phyloP scores from a whole-genome alignment of 2,888 invertebrate genomes.

The Dusona sp. region DNA sequence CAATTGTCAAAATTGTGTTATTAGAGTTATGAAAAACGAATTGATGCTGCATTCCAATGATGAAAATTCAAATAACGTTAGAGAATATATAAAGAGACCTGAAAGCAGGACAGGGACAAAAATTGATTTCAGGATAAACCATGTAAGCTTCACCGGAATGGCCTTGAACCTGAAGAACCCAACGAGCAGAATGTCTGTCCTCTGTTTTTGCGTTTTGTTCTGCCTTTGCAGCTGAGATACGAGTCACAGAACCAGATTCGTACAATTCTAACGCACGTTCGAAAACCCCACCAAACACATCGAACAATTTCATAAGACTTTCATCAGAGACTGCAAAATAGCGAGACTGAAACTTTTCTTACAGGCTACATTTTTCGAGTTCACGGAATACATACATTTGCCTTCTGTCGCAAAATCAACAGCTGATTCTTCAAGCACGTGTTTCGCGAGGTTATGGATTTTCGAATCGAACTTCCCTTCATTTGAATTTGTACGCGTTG shows the following conservation, averaged over 20 bases:
- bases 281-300: slow-evolving; percentile 87
- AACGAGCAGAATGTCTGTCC: slow-evolving; percentile 76
- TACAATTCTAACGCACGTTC: slow-evolving; percentile 88
- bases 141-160: slow-evolving; percentile 87
- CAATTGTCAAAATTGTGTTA: too few species aligned
- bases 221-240: slow-evolving; percentile 84
- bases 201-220: slow-evolving; percentile 59
- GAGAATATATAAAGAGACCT: slow-evolving; percentile 72
- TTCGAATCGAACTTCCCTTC: slow-evolving; percentile 59
- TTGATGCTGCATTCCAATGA: background rate
- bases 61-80: slow-evolving; percentile 4
- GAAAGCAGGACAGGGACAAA: slow-evolving; percentile 89
- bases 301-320: slow-evolving; percentile 86
- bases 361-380: background rate
- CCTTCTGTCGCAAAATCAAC: slow-evolving; percentile 75
- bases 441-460: slow-evolving; percentile 69
- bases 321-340: slow-evolving; percentile 86
- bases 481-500: slow-evolving; percentile 26
- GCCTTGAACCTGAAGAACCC: slow-evolving; percentile 87
- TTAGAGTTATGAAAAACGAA: background rate
- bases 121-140: slow-evolving; percentile 88
- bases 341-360: slow-evolving; percentile 25
- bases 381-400: slow-evolving; percentile 74
- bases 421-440: slow-evolving; percentile 73
- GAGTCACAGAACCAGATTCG: slow-evolving; percentile 86